Evolutionary conservation across 2,113 vertebrate species (phyloP).

Genomic region (Lepidiolamprologus cunningtoni): DNA sequence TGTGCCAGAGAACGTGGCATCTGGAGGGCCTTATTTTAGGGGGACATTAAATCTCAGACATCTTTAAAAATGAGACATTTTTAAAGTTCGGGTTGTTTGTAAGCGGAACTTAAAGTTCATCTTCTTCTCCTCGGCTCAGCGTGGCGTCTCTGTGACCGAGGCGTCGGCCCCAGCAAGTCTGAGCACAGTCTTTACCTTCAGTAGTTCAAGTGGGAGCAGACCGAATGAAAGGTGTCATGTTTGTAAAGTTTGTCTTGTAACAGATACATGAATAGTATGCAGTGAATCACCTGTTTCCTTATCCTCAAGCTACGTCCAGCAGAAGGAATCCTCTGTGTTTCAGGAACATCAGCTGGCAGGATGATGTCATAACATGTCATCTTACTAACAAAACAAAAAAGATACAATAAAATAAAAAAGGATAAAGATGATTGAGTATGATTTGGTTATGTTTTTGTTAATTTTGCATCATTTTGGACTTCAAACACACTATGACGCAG

Average conservation of each 20-base stretch:
- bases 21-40: not conserved
- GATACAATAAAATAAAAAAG: not conserved
- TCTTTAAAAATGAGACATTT: not conserved
- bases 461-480: fast-evolving
- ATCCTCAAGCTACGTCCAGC: not conserved
- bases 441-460: not conserved
- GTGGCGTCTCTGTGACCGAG: not conserved
- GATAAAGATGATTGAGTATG: fast-evolving
- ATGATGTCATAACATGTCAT: not conserved
- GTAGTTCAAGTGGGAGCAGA: not conserved
- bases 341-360: fast-evolving
- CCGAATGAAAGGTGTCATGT: not conserved
- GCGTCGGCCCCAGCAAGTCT: not conserved
- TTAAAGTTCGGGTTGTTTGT: not conserved
- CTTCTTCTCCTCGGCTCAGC: not conserved
- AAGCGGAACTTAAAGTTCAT: not conserved
- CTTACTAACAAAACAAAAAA: not conserved
- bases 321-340: not conserved
- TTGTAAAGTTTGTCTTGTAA: not conserved
- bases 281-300: slow-evolving; percentile 8
- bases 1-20: not conserved
- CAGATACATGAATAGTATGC: not conserved
- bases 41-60: slow-evolving; percentile 17
- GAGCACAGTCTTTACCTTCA: not conserved
- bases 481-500: not conserved